These are phyloP conservation scores for Jaculus jaculus DNA, from an alignment of 2,113 vertebrate genomes.

Conservation along the genomic window DNA sequence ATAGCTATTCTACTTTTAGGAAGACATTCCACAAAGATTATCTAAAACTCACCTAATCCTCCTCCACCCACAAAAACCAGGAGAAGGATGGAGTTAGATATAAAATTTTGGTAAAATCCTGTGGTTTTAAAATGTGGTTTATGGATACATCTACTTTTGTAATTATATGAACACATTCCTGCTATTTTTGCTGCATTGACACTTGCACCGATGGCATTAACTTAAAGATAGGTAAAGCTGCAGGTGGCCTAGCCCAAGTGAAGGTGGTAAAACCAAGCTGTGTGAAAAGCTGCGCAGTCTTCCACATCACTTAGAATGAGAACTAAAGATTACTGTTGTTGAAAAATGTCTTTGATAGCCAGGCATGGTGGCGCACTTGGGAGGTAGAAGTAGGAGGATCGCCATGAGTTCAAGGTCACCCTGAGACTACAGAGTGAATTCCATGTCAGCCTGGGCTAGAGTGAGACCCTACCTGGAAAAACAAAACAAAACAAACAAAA, in stretches of 20 bases:
- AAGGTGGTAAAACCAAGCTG: not conserved
- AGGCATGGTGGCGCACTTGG: too few relatives aligned
- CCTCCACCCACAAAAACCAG: fast-evolving
- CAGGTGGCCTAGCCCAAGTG: not conserved
- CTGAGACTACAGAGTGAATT: too few relatives aligned
- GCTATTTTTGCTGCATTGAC: not conserved
- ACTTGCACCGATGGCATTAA: not conserved
- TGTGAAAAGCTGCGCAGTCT: fast-evolving
- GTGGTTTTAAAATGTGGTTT: not conserved
- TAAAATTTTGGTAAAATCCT: not conserved
- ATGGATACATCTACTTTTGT: not conserved
- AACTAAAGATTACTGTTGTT: not conserved
- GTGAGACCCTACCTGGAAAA: too few relatives aligned
- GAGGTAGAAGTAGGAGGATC: too few relatives aligned
- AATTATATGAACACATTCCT: not conserved
- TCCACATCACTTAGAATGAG: not conserved
- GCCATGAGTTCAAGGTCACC: too few relatives aligned
- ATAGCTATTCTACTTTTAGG: not conserved
- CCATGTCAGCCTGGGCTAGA: too few relatives aligned
- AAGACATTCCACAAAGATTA: not conserved
- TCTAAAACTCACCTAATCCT: not conserved
- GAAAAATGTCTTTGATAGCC: not conserved
- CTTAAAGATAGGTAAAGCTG: not conserved
- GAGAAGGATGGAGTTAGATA: not conserved
- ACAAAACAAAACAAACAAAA: too few relatives aligned